phyloP scores from a whole-genome alignment of 2,888 invertebrate species.

The Teleiodes luculella region DNA sequence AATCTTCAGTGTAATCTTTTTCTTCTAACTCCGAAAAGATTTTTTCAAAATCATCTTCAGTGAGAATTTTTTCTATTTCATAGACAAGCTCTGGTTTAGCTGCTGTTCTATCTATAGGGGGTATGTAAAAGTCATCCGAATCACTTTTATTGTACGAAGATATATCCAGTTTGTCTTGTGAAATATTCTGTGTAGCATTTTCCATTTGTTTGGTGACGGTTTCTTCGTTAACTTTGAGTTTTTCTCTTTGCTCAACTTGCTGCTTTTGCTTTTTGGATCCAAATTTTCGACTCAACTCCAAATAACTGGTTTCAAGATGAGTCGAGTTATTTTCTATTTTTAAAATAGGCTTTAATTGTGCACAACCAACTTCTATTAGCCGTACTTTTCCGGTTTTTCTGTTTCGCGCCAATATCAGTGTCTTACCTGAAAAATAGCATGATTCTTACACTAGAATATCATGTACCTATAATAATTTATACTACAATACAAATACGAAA shows the following conservation, averaged over 20 bases:
- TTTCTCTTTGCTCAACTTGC: constrained; percentile 79
- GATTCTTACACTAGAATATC: too few species aligned
- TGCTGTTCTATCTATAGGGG: constrained; percentile 71
- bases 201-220: constrained; percentile 79
- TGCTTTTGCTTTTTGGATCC: constrained; percentile 81
- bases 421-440: constrained; percentile 29
- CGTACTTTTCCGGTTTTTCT: constrained; percentile 57
- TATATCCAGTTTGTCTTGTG: constrained; percentile 52
- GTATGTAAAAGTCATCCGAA: constrained; percentile 65
- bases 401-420: constrained; percentile 50
- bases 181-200: constrained; percentile 62
- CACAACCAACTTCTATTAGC: constrained; percentile 47
- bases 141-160: constrained; percentile 50
- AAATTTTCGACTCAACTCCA: constrained; percentile 79
- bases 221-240: constrained; percentile 77
- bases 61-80: constrained; percentile 60
- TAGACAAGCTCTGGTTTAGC: constrained; percentile 66
- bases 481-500: too few species aligned
- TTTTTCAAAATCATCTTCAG: constrained; percentile 52
- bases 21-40: constrained; percentile 48
- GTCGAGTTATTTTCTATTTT: constrained; percentile 33
- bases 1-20: constrained; percentile 39
- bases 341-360: constrained; percentile 49
- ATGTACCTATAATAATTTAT: too few species aligned
- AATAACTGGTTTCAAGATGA: constrained; percentile 43